Evolutionary conservation across 2,888 invertebrate species (phyloP).

Genomic region (Chrysodeixis includens): DNA sequence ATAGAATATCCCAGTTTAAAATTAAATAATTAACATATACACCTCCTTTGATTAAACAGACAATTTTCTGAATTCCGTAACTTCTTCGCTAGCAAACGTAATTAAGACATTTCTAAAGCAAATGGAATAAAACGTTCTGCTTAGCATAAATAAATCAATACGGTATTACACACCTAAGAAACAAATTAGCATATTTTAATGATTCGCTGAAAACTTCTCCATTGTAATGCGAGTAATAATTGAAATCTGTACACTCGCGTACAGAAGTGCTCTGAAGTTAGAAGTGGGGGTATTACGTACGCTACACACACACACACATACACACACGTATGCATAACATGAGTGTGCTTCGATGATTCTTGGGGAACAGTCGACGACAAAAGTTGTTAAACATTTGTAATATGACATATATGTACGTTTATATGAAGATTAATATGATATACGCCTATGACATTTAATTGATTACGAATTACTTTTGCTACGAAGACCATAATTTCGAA

Average conservation of each 20-base stretch:
- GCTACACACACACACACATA: too few relatives aligned
- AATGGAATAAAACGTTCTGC: background rate
- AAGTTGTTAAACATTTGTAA: background rate
- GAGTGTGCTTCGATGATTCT: constrained; percentile 8
- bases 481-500: too few relatives aligned
- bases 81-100: background rate
- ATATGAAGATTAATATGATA: too few relatives aligned
- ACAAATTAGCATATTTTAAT: constrained; percentile 55
- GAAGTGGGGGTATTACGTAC: constrained; percentile 36
- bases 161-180: constrained; percentile 26
- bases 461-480: too few relatives aligned
- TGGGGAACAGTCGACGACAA: background rate
- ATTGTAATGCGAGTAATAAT: constrained; percentile 44
- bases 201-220: constrained; percentile 42
- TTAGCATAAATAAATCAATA: constrained; percentile 41
- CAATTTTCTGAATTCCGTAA: background rate
- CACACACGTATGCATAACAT: constrained; percentile 26
- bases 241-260: constrained; percentile 36
- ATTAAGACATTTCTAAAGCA: background rate
- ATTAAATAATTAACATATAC: too few relatives aligned
- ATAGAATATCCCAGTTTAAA: too few relatives aligned
- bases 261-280: constrained; percentile 37
- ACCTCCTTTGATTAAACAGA: background rate
- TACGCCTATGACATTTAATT: too few relatives aligned
- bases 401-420: too few relatives aligned